Evolutionary conservation across 2,797 vertebrate genomes (phyloP), one percentile per base, ranked within the genome.

Genomic region (Sebastes nivosus): DNA sequence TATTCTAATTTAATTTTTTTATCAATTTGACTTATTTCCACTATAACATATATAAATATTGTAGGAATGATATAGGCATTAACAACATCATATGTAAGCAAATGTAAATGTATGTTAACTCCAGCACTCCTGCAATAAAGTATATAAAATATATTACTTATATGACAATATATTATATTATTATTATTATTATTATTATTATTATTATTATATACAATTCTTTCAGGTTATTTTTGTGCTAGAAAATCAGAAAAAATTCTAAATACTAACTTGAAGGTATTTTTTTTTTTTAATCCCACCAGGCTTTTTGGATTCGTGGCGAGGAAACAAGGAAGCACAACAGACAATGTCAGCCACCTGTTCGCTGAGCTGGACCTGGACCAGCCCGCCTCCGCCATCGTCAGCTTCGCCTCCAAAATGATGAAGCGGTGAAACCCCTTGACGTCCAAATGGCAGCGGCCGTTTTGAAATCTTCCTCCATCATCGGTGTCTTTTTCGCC

Each of bases 281-380:
- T 6, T 58, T 30, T 64, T 0, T 46, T 64, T 67, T 29, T 68
- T 2, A 3, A 1, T 75, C 78, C 32, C 27, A 2, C 4, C 85
- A 99, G 98, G 93, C 95, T 99, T 68, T 99, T 99, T 0, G 98
- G 98, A 82, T 99, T 99, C 0, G 97, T 99, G 66, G 98, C 98
- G 22, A 94, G 98, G 91, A 99, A 99, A 93, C 98, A 99, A 95
- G 98, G 98, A 92, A 99, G 98, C 95, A 98, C 97, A 91, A 99
- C 98, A 8, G 98, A 99, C 96, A 99, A 99, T n/a, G 94, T 99
- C 82, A 99, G 97, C 92, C 98, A 99, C 93, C 97, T 99, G 88
- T 99, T 99, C n/a, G 98, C 98, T 0, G 98, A 99, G 95, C 95
- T 98, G 82, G 98, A 99, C 80, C 96, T 96, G 0, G 96, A 97